Base-by-base conservation (phyloP, 2,113 vertebrate genomes). In the Lutjanus erythropterus region DNA sequence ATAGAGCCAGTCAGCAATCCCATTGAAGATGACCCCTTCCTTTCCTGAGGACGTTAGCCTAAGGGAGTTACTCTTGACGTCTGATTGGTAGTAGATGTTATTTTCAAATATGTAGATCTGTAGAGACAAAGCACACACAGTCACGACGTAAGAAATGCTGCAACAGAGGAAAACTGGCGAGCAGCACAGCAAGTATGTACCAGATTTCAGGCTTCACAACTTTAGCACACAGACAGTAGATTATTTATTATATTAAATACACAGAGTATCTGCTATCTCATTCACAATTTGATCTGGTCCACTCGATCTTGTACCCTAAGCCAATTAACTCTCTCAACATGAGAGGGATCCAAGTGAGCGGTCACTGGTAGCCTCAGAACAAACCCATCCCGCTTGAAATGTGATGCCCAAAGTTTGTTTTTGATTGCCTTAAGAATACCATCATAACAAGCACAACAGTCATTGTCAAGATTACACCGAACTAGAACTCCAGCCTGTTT, bases 21-120 rank as follows among this genome's bases (percentile, higher is more conserved):
- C 98, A 83, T 99, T 99, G 92, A 97, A 99, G 88, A 99, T 93
- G 84, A 98, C 94, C 31, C 96, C 96, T 85, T 99, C 98, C 89
- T 97, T 99, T 79, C 98, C 98, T 0, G 98, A 99, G 42, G 98
- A 99, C 21, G 98, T 99, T 31, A 99, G 91, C 74, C 98, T 87
- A 12, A 99, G 95, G 25, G 98, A 98, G 90, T 96, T 97, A 52
- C 96, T 97, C 90, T 95, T 98, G 78, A 98, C 96, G 65, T 98
- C 97, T 56, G 97, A 95, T 62, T 97, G 98, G 88, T 99, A 99
- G 94, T 99, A 99, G 95, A 99, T 99, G 91, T 99, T 99, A 87
- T 99, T 99, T 93, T 99, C 98, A 96, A 99, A 99, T 90, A 99
- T 97, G 92, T 98, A 99, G 93, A 99, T 96, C 98, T 99, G 80